Evolutionary conservation across 2,113 vertebrate genomes (phyloP).

Genomic region (crab-eating macaque (Macaca fascicularis)): T2T-MFA8v1.1 NC_088386.1:44072501-44073000

Average conservation of each 20-base stretch:
- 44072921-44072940: not conserved
- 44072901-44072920: slow-evolving; percentile 38
- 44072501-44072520: not conserved
- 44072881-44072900: slow-evolving; percentile 21
- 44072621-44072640: not conserved
- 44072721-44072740: slow-evolving; percentile 16
- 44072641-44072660: slow-evolving; percentile 7
- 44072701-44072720: slow-evolving; percentile 29
- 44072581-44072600: not conserved
- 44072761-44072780: not conserved
- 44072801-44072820: slow-evolving; percentile 20
- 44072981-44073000: not conserved
- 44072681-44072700: not conserved
- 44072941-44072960: not conserved
- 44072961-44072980: not conserved
- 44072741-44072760: not conserved
- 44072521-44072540: slow-evolving; percentile 7
- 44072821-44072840: not conserved
- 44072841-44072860: not conserved
- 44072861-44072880: not conserved
- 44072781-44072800: not conserved
- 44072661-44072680: slow-evolving; percentile 1
- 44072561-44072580: not conserved
- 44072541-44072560: not conserved
- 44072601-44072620: not conserved